A percentile compares a stretch with the other conserved stretches of the same genome.
These are phyloP conservation scores for Epinephelus moara DNA, from an alignment of 2,113 vertebrate species.

Conservation along the genomic window DNA sequence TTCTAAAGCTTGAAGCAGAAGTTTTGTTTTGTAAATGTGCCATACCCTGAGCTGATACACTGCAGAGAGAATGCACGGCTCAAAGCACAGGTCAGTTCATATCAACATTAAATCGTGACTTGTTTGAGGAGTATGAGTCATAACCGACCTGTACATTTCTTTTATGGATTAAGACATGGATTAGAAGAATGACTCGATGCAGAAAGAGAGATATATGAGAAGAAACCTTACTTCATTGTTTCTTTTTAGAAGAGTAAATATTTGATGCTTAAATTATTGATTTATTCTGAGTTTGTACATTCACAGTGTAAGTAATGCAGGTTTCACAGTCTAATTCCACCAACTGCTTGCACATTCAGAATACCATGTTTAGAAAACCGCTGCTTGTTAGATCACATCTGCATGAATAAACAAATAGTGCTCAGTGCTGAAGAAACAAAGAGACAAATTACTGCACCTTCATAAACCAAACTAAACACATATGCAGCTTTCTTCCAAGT, in stretches of 20 bases:
- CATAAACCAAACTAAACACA: slow-evolving; percentile 2
- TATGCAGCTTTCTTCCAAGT: background rate
- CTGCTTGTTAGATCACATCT: slow-evolving; percentile 24
- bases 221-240: slow-evolving; percentile 11
- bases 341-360: slow-evolving; percentile 31
- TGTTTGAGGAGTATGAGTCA: slow-evolving; percentile 46
- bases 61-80: background rate
- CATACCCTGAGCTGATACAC: background rate
- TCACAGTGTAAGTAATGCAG: slow-evolving; percentile 13
- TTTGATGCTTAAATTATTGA: slow-evolving; percentile 53
- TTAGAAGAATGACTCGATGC: slow-evolving; percentile 8
- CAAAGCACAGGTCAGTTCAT: slow-evolving; percentile 24
- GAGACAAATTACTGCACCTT: slow-evolving; percentile 5
- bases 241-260: slow-evolving; percentile 43
- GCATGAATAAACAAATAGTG: slow-evolving; percentile 35
- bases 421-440: slow-evolving; percentile 15
- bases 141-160: slow-evolving; percentile 23
- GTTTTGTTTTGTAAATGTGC: slow-evolving; percentile 59
- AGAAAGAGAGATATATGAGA: background rate
- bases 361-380: slow-evolving; percentile 37
- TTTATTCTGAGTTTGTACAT: slow-evolving; percentile 22
- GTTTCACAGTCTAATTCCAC: slow-evolving; percentile 39
- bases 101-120: slow-evolving; percentile 18
- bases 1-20: slow-evolving; percentile 23
- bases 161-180: background rate